Evolutionary conservation across 1,140 invertebrate species (phyloP).

Genomic region (Ridgeia piscesae): DNA sequence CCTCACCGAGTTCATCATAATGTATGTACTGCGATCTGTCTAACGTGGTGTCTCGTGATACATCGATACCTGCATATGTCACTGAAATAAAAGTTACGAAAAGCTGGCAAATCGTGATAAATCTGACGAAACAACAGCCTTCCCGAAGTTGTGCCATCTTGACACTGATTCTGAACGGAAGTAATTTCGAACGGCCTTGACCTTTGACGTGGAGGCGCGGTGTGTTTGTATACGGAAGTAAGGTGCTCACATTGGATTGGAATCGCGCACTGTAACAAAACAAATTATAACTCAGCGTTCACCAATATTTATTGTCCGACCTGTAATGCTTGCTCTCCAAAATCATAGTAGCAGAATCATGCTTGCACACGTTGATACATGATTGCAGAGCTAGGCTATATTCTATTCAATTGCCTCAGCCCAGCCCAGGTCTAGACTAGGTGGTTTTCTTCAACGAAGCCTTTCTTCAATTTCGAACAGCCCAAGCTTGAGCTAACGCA

Average conservation of each 20-base stretch:
- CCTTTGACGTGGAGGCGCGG: background rate
- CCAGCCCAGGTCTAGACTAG: too few species aligned
- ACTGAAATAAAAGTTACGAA: background rate
- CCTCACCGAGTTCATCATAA: conserved; percentile 13
- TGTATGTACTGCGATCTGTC: conserved; percentile 5
- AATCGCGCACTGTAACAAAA: background rate
- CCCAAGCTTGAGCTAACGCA: too few species aligned
- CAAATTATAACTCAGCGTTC: too few species aligned
- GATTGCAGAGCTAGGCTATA: too few species aligned
- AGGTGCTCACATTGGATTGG: background rate
- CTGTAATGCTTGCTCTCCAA: too few species aligned
- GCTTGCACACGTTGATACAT: too few species aligned
- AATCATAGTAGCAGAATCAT: too few species aligned
- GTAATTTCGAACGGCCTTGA: background rate
- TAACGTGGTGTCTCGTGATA: background rate
- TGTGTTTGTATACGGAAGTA: background rate
- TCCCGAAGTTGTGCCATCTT: background rate
- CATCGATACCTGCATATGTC: background rate
- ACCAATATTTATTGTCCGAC: too few species aligned
- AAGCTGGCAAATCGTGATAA: background rate
- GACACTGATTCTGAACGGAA: background rate
- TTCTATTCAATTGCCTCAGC: too few species aligned
- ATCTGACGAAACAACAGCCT: background rate
- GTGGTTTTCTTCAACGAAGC: too few species aligned
- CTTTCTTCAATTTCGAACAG: too few species aligned